phyloP scores from a whole-genome alignment of 2,113 vertebrate genomes.

The Lamprotornis superbus region DNA sequence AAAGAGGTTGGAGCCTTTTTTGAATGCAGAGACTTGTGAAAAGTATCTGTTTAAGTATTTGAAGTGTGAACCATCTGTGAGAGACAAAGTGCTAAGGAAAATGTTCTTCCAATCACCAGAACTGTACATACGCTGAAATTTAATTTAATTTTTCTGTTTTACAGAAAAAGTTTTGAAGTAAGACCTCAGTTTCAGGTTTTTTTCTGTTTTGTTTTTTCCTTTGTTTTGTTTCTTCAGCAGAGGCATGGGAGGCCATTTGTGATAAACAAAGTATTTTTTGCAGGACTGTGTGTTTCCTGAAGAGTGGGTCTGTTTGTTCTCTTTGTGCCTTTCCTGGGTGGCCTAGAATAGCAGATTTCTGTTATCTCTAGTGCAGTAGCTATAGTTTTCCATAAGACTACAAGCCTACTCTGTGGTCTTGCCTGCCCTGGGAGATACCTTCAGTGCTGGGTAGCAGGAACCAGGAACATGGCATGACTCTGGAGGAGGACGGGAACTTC shows the following conservation, averaged over 20 bases:
- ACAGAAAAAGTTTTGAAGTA: background rate
- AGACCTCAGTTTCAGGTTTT: background rate
- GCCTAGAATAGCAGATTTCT: background rate
- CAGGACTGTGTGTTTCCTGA: background rate
- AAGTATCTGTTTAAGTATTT: background rate
- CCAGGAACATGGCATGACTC: background rate
- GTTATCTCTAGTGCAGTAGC: background rate
- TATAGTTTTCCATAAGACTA: background rate
- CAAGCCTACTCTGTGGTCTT: background rate
- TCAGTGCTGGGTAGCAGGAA: background rate
- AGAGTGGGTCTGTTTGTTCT: background rate
- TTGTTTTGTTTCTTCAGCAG: background rate
- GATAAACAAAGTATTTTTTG: background rate
- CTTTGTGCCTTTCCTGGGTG: background rate
- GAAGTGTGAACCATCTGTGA: background rate
- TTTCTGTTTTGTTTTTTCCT: background rate
- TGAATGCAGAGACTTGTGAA: background rate
- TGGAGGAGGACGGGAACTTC: background rate
- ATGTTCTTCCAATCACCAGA: background rate
- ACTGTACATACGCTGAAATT: background rate
- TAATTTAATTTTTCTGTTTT: background rate
- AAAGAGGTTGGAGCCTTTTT: background rate
- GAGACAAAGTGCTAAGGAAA: background rate
- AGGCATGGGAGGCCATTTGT: background rate
- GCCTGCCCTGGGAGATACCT: background rate